Conservation (phyloP, 1,140 invertebrate genomes). For the Steinernema khuongi region DNA sequence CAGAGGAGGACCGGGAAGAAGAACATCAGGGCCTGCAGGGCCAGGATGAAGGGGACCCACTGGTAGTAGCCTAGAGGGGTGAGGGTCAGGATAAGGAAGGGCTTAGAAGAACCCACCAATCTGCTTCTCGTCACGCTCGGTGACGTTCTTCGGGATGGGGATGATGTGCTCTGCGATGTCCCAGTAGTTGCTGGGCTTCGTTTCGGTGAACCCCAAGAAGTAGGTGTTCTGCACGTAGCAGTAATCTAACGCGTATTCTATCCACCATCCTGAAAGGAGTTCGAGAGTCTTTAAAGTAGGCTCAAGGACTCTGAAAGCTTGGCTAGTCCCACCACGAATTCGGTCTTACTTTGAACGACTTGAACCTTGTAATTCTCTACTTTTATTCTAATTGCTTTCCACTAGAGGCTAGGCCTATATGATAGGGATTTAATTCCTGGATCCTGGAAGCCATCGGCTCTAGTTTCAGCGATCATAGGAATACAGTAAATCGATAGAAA, state of each 20-base stretch:
- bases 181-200: constrained; percentile 45
- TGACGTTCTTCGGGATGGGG: constrained; percentile 51
- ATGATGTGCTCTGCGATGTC: constrained; percentile 51
- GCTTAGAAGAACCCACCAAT: constrained; percentile 35
- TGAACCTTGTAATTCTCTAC: too few relatives aligned
- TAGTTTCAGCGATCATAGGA: too few relatives aligned
- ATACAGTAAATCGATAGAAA: too few relatives aligned
- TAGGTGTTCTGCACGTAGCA: constrained; percentile 59
- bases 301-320: constrained; percentile 20
- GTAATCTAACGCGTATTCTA: constrained; percentile 58
- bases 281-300: constrained; percentile 21
- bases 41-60: constrained; percentile 62
- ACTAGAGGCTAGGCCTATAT: too few relatives aligned
- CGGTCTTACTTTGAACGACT: too few relatives aligned
- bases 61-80: constrained; percentile 60
- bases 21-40: constrained; percentile 63
- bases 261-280: constrained; percentile 52
- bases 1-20: constrained; percentile 63
- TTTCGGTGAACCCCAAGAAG: constrained; percentile 53
- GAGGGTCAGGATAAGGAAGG: too few relatives aligned
- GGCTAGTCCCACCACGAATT: neutral
- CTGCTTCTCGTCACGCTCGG: constrained; percentile 53
- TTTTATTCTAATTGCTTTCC: too few relatives aligned
- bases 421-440: too few relatives aligned
- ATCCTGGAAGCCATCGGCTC: too few relatives aligned